Evolutionary conservation across 2,888 invertebrate genomes (phyloP), one percentile per base, ranked within the genome.

Genomic region (Tethea ocularis): DNA sequence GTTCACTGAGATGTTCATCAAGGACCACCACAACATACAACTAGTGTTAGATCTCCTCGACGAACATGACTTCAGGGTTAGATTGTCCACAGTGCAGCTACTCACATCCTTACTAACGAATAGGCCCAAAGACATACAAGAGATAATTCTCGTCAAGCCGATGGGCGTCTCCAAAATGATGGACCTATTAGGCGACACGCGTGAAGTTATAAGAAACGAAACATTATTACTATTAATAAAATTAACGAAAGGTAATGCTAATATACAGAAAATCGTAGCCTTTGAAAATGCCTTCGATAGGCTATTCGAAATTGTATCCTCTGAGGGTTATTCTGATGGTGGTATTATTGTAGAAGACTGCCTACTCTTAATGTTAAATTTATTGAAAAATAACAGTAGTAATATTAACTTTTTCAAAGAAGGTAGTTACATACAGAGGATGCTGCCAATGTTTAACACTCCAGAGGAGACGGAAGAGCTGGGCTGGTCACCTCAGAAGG

Each of bases 361-460:
- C 85, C 93, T 99, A 3, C 93, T 98, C 51, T 93, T 99, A 3
- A 96, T 99, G 95, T 89, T 99, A 59, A 99, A 99, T 91, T 93
- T 99, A 57, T 89, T 99, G 15, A 96, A 97, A 80, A 98, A 98
- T 78, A 99, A 99, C 84, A 96, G 97, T 15, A 99, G 98, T 74
- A 99, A 99, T 89, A 99, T 99, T 70, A 99, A 98, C 83, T 98
- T 99, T 82, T 99, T 99, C 84, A 98, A 99, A 89, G 99, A 99
- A 93, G 99, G 98, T 57, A 98, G 98, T 78, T 99, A 98, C 77
- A 98, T 99, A 70, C 98, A 98, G 80, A 96, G 96, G 65, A 93
- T 99, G 79, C 93, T 97, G 2, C 97, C 97, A 0, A 98, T 98
- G 97, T 98, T 99, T 77, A 94, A 95, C 64, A 93, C 97, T 36